Evolutionary conservation across 2,113 vertebrate genomes (phyloP).

Genomic region (Condylura cristata): DNA sequence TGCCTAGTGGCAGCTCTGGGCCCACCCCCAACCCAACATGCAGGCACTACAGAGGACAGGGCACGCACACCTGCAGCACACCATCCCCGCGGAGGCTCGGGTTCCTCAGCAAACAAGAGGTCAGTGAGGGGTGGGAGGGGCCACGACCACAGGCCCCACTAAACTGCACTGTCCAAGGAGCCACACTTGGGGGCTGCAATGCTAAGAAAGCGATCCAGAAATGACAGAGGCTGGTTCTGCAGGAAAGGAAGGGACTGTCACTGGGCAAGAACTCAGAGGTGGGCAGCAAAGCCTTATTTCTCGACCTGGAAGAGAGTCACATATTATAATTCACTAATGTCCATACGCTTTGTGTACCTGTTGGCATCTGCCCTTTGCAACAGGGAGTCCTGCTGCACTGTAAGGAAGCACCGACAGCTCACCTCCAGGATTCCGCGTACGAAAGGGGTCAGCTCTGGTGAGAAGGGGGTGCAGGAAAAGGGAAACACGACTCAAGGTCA

Average conservation of each 20-base stretch:
- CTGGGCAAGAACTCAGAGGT: neutral
- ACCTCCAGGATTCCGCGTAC: neutral
- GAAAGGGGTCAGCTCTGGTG: neutral
- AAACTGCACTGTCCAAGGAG: neutral
- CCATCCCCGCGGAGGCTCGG: neutral
- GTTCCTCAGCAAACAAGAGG: neutral
- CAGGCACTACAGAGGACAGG: neutral
- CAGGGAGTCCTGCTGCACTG: neutral
- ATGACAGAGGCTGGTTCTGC: neutral
- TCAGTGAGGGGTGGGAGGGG: neutral
- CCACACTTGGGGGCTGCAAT: neutral
- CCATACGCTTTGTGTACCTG: neutral
- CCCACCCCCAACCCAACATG: neutral
- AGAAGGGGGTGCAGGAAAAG: accelerated
- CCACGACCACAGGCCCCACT: neutral
- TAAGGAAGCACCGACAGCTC: neutral
- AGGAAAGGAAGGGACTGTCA: neutral
- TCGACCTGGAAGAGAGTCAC: neutral
- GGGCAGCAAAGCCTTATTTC: neutral
- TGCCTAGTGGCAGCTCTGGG: neutral
- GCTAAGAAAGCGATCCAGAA: neutral
- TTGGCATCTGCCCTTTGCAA: neutral
- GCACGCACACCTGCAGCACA: neutral
- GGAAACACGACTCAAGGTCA: neutral
- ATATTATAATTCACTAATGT: neutral